Evolutionary conservation across 92 coral and sea anemone genomes (phyloP), one percentile per base, ranked within the genome.

Genomic region (Chrysogorgia sp.): DNA sequence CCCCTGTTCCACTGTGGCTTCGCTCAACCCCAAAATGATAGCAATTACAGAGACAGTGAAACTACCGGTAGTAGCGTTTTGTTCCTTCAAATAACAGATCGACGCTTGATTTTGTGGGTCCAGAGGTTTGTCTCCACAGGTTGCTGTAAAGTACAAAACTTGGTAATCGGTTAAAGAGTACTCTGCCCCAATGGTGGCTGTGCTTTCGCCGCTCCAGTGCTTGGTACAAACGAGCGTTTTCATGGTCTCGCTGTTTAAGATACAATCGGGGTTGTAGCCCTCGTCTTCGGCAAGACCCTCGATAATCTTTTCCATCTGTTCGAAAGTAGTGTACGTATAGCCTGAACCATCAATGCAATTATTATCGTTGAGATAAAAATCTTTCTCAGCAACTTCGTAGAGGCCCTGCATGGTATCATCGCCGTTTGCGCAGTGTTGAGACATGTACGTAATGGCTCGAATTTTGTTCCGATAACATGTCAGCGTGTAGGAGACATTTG

Each of bases 381-480:
- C 68, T 9, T 10, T 1, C 1, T 25, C 34, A 19, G 68, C 68
- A 15, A 35, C 26, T 0, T 20, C 8, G 37, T 25, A 61, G 29
- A 61, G 34, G 10, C 29, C 40, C 14, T 32, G 1, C 0, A 61
- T 33, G 40, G 34, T 25, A 21, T 32, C 68, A 28, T 25, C 40
- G 12, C 68, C 68, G 0, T 10, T 19, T 35, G 0, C 21, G 40
- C 68, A 61, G 29, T 32, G 34, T 3, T 32, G 35, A 1, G 68
- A 61, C 1, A 61, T 61, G 40, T 61, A 61, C 34, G 33, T 5
- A 35, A 61, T 61, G 15, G 68, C 68, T 8, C 68, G 68, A 13
- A 8, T 7, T 23, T 61, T 61, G 68, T 61, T 61, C 20, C 68
- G 68, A 35, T 61, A 61, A 61, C 68, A 61, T 61, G 21, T 35